These are phyloP conservation scores for Hemiscyllium ocellatum DNA, from an alignment of 2,113 vertebrate genomes.

Conservation along the genomic window DNA sequence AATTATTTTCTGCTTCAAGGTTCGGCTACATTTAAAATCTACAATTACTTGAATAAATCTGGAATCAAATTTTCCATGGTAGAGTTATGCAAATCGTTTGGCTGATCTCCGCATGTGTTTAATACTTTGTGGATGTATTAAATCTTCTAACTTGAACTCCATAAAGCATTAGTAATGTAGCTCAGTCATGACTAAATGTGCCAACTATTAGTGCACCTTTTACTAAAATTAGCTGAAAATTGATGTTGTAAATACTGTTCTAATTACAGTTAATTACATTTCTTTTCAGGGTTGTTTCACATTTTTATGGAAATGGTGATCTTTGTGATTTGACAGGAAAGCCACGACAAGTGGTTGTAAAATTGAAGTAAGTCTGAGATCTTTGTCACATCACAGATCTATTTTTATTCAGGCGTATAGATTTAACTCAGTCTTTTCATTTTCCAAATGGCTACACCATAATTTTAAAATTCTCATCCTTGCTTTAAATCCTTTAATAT, in stretches of 20 bases:
- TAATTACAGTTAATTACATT: constrained; percentile 9
- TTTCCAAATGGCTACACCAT: not conserved
- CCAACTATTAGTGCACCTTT: too few species aligned
- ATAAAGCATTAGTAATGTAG: not conserved
- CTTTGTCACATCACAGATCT: not conserved
- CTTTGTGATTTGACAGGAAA: constrained; percentile 89
- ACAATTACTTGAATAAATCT: not conserved
- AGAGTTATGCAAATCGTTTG: not conserved
- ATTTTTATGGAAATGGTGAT: constrained; percentile 94
- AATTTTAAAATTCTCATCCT: not conserved
- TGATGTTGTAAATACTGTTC: not conserved
- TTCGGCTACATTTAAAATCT: not conserved
- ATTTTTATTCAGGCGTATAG: not conserved
- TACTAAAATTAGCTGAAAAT: not conserved
- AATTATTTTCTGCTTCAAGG: not conserved
- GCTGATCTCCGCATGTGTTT: not conserved
- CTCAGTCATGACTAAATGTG: not conserved
- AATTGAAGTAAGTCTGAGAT: constrained; percentile 82
- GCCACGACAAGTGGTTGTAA: constrained; percentile 91
- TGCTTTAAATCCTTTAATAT: not conserved
- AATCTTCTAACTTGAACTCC: not conserved
- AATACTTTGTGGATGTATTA: not conserved
- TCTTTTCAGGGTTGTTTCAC: constrained; percentile 79
- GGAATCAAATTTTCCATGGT: not conserved
- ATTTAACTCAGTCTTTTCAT: not conserved